These are phyloP conservation scores for Prosapia bicincta DNA, from an alignment of 2,888 invertebrate genomes.

Conservation along the genomic window DNA sequence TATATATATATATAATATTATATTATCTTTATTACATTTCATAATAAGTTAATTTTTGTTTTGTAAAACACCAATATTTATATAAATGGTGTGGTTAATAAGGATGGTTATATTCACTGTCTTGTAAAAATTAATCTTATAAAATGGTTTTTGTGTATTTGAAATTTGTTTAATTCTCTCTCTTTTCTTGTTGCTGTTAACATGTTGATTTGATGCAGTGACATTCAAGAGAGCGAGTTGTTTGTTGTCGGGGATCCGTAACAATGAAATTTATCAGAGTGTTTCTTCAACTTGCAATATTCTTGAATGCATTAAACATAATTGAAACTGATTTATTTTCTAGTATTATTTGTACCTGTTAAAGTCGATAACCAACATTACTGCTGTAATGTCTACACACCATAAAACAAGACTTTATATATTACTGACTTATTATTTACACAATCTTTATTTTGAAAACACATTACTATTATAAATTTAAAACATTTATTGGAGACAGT, in stretches of 20 bases:
- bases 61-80: not conserved
- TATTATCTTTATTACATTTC: not conserved
- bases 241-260: constrained; percentile 14
- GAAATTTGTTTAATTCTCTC: not conserved
- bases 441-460: too few relatives aligned
- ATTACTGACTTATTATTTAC: too few relatives aligned
- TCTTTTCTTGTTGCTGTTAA: constrained; percentile 5
- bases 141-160: constrained; percentile 1
- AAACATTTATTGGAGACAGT: too few relatives aligned
- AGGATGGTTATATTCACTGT: not conserved
- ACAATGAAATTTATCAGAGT: constrained; percentile 19
- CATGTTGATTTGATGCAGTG: not conserved
- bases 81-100: not conserved
- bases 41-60: not conserved
- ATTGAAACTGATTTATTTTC: constrained; percentile 10
- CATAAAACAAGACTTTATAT: too few relatives aligned
- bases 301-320: constrained; percentile 20
- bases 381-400: too few relatives aligned
- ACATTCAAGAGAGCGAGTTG: constrained; percentile 13
- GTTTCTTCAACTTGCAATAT: constrained; percentile 25
- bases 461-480: too few relatives aligned
- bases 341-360: not conserved
- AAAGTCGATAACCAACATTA: too few relatives aligned
- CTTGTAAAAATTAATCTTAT: not conserved
- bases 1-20: not conserved